Base-by-base conservation (phyloP, 2,113 vertebrate genomes). In the Crotalus viridis region DNA sequence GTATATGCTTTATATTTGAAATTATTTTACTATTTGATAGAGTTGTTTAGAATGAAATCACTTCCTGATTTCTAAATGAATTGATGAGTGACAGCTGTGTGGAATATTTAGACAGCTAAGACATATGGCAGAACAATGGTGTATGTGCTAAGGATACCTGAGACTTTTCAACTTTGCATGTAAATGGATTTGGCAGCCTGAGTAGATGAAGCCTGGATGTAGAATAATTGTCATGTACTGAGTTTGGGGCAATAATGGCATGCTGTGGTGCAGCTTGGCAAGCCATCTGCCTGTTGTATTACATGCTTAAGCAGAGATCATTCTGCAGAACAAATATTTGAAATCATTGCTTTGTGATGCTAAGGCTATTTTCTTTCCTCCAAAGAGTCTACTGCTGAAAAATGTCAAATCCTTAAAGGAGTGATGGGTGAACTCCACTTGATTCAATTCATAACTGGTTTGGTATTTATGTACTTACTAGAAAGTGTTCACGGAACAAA, bases 41-140 rank as follows among this genome's bases (percentile, higher is more conserved):
- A 92, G 3, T 64, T 87, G 21, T 54, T 87, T 61, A 74, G 95
- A 94, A 96, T 94, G 94, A 88, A 95, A 51, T 54, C 93, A 88
- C 90, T 12, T 0, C 0, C 81, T 91, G 87, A 3, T 48, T 95
- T 59, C 85, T 85, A 86, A 87, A 87, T 89, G 86, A 74, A 81
- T 89, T 4, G 33, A 61, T 89, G 69, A 0, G 4, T 57, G 90
- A 64, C 93, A 93, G 95, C 93, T 95, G 93, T 4, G 91, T 88
- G 64, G 90, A 86, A 54, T 93, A 93, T 90, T 90, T 86, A 90
- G 81, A 43, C 69, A 93, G 89, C 4, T 0, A 91, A 93, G 92
- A 39, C 3, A 1, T 57, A 89, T 90, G 87, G 94, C 28, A 85
- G 56, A 26, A 94, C 91, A 93, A 48, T 5, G 57, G 0, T 69